Base-by-base conservation (phyloP, 1,140 invertebrate genomes). In the Ceratosolen solmsi region DNA sequence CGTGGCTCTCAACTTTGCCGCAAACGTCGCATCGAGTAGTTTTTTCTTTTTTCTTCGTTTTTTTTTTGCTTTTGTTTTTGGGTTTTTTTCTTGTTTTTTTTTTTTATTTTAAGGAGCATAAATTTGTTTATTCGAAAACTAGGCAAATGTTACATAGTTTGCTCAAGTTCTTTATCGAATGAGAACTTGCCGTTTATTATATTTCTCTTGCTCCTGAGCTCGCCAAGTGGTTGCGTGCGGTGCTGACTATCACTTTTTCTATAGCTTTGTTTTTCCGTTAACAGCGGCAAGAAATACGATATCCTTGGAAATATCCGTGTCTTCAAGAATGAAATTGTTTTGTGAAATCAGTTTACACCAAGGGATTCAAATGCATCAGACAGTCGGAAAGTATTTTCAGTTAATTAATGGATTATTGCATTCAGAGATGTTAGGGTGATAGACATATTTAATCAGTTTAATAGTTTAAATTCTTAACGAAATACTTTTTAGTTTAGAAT, bases 281-380 rank as follows among this genome's bases (percentile, higher is more conserved):
- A 65, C 38, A 27, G 41, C 27, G 13, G n/a, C 20, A 33, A 79
- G 63, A 56, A 38, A 71, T 56, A 71, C 63, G 65, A 54, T 30
- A 79, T 8, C 63, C 60, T 77, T 51, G 46, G 30, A 77, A 51
- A 77, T 51, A 30, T 65, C 20, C 0, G 58, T 13, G 5, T 17
- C 9, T 51, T 77, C 63, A 15, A 17, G 30, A 27, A 68, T 60
- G 49, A n/a, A 70, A 56, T 79, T 71, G 65, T 70, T 79, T 71
- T 33, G 49, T 41, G 8, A 27, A 71, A 79, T 79, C 63, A 71
- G 46, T 27, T 78, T 60, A 60, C 63, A 54, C 63, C 36, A 15
- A 22, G 1, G 25, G 27, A 70, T 65, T 46, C 25, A 49, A 77
- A 22, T 30, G 54, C 58, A 11, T 30, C 38, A 20, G 38, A 65